phyloP scores from a whole-genome alignment of 2,113 vertebrate genomes.

The Phocoena phocoena region DNA sequence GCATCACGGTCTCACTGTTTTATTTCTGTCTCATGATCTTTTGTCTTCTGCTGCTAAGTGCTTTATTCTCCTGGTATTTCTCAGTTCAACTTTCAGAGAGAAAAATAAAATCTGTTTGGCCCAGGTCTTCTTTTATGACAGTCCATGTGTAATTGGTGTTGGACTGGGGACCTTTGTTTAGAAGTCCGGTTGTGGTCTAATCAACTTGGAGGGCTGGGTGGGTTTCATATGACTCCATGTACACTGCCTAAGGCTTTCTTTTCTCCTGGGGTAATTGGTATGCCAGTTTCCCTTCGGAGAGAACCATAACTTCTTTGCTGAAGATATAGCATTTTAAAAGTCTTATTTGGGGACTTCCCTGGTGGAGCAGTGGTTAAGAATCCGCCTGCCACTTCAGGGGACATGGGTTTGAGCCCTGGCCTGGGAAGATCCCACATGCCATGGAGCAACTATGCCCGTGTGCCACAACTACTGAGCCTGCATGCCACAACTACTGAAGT shows the following conservation, averaged over 20 bases:
- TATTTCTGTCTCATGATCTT: conserved; percentile 23
- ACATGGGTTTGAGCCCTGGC: too few species aligned
- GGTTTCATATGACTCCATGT: not conserved
- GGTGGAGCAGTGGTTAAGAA: too few species aligned
- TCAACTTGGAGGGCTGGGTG: not conserved
- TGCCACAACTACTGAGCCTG: too few species aligned
- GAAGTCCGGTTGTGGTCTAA: not conserved
- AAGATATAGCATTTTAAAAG: conserved; percentile 10
- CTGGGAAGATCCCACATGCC: too few species aligned
- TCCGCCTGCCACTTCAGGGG: too few species aligned
- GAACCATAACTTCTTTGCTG: not conserved
- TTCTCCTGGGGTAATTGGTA: not conserved
- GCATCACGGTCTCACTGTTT: not conserved
- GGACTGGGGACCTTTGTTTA: not conserved
- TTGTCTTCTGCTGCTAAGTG: not conserved
- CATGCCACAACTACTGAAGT: too few species aligned
- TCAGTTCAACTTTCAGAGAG: not conserved
- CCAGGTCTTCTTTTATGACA: not conserved
- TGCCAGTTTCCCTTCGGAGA: not conserved
- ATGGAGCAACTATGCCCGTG: too few species aligned
- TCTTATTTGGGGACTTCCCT: not conserved
- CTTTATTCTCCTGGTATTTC: not conserved
- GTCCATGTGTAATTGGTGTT: not conserved
- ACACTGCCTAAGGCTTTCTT: not conserved
- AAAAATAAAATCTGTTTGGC: not conserved